These are phyloP conservation scores for Drosophila auraria DNA, from an alignment of 1,140 invertebrate species.

Conservation along the genomic window DNA sequence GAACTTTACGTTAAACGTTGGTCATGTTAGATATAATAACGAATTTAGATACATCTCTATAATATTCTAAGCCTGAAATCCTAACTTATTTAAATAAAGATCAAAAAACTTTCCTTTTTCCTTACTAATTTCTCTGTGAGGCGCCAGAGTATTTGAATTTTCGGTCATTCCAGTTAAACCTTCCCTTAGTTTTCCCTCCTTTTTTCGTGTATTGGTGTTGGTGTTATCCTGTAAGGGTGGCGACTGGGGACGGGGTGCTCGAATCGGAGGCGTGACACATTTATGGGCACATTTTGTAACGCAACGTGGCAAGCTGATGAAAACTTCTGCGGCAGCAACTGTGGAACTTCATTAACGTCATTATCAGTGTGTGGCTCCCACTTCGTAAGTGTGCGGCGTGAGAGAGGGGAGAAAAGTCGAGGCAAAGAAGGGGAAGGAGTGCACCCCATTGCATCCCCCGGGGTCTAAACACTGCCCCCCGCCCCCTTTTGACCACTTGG, in stretches of 20 bases:
- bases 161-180: not conserved
- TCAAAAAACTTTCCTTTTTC: accelerated
- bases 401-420: not conserved
- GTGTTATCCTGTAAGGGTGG: not conserved
- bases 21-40: too few relatives aligned
- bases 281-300: slow-evolving; percentile 72
- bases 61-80: too few relatives aligned
- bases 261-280: slow-evolving; percentile 70
- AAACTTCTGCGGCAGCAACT: slow-evolving; percentile 54
- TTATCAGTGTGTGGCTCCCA: slow-evolving; percentile 47
- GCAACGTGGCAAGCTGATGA: slow-evolving; percentile 69
- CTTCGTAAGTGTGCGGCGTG: slow-evolving; percentile 5
- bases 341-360: slow-evolving; percentile 68
- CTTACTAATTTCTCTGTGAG: not conserved
- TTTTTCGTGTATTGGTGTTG: not conserved
- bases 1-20: too few relatives aligned
- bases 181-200: slow-evolving; percentile 8
- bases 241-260: not conserved
- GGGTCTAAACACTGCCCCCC: not conserved
- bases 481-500: slow-evolving; percentile 4
- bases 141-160: not conserved
- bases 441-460: slow-evolving; percentile 21
- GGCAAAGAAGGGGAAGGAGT: not conserved
- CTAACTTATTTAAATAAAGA: not conserved
- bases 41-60: too few relatives aligned